Conservation (phyloP, 2,113 vertebrate species). For the Octodon degus region DNA sequence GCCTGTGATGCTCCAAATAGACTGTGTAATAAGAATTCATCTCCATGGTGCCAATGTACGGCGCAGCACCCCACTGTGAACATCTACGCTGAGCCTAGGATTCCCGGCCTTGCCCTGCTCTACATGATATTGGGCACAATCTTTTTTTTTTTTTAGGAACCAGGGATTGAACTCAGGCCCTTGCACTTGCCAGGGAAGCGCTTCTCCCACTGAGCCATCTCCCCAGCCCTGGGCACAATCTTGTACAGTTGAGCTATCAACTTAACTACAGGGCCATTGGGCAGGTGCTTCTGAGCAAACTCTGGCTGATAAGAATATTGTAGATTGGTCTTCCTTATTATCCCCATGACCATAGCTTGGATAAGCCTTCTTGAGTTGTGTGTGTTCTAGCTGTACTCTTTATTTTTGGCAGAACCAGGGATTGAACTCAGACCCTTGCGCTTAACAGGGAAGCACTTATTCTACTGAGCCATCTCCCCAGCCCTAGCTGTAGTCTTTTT, state of each 20-base stretch:
- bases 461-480: too few species aligned
- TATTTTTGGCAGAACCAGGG: too few species aligned
- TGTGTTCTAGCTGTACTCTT: conserved; percentile 98
- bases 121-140: conserved; percentile 95
- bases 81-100: conserved; percentile 98
- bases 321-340: conserved; percentile 95
- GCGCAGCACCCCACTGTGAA: conserved; percentile 96
- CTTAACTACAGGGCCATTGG: conserved; percentile 95
- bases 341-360: conserved; percentile 94
- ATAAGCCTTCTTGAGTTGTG: conserved; percentile 97
- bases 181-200: too few species aligned
- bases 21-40: conserved; percentile 98
- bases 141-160: conserved; percentile 79
- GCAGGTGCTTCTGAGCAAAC: conserved; percentile 96
- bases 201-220: too few species aligned
- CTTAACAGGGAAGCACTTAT: too few species aligned
- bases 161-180: too few species aligned
- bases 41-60: conserved; percentile 97
- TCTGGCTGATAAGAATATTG: conserved; percentile 95
- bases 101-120: conserved; percentile 99
- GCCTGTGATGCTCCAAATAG: conserved; percentile 95
- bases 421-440: too few species aligned
- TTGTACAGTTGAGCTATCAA: conserved; percentile 96
- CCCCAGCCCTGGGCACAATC: conserved; percentile 90
- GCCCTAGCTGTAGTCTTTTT: conserved; percentile 94